These are phyloP conservation scores for Cossypha heuglini DNA, from an alignment of 2,797 vertebrate species.

Conservation along the genomic window DNA sequence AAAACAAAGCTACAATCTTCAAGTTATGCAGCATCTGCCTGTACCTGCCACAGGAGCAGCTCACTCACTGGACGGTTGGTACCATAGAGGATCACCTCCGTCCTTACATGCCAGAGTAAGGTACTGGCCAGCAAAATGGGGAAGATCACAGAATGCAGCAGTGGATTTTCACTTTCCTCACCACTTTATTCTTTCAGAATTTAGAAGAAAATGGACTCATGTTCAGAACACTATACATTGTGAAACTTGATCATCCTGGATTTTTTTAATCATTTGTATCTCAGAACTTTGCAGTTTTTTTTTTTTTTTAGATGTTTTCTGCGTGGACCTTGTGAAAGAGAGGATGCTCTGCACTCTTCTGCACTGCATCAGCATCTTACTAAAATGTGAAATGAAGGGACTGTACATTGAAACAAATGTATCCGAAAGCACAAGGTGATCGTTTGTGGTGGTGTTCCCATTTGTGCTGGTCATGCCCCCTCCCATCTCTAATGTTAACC, in stretches of 20 bases:
- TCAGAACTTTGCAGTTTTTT: slow-evolving; percentile 78
- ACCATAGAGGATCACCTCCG: slow-evolving; percentile 97
- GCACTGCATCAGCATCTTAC: slow-evolving; percentile 77
- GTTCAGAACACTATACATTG: slow-evolving; percentile 93
- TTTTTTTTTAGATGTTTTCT: slow-evolving; percentile 80
- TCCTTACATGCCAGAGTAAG: slow-evolving; percentile 98
- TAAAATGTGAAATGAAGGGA: slow-evolving; percentile 80
- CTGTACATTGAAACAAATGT: slow-evolving; percentile 81
- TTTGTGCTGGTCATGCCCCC: slow-evolving; percentile 79
- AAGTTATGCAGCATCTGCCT: slow-evolving; percentile 99
- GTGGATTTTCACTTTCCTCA: slow-evolving; percentile 87
- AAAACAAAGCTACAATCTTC: slow-evolving; percentile 99
- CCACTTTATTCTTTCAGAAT: slow-evolving; percentile 84
- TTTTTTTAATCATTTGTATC: slow-evolving; percentile 80
- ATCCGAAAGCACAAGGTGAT: slow-evolving; percentile 77
- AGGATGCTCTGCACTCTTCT: slow-evolving; percentile 78
- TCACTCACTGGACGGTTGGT: slow-evolving; percentile 98
- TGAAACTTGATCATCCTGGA: slow-evolving; percentile 86
- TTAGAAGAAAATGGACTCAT: slow-evolving; percentile 96
- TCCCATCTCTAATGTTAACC: slow-evolving; percentile 66
- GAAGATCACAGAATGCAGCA: slow-evolving; percentile 87
- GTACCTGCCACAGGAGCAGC: slow-evolving; percentile 98
- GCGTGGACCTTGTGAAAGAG: slow-evolving; percentile 82
- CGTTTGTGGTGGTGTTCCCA: slow-evolving; percentile 78
- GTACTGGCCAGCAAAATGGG: slow-evolving; percentile 84